These are phyloP conservation scores for Athrips mouffetella DNA, from an alignment of 2,888 invertebrate genomes.

Conservation along the genomic window DNA sequence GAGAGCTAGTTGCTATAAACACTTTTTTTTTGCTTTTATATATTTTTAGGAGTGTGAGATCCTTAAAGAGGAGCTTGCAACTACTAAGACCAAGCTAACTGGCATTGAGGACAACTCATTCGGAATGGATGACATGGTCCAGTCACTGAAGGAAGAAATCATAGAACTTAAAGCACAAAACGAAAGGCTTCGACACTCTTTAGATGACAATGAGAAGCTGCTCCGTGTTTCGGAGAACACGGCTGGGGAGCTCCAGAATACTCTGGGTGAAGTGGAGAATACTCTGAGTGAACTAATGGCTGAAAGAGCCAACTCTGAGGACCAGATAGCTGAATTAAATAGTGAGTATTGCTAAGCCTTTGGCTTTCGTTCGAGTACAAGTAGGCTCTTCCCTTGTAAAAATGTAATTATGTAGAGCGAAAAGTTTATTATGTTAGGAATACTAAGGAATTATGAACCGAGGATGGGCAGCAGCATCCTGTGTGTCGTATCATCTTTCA, in stretches of 20 bases:
- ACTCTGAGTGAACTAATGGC: constrained; percentile 80
- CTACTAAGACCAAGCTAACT: constrained; percentile 77
- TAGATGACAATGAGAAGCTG: constrained; percentile 80
- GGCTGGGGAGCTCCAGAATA: constrained; percentile 88
- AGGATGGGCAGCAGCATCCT: no score
- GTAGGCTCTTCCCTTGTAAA: no score
- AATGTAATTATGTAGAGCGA: no score
- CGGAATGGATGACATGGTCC: constrained; percentile 85
- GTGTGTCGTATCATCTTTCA: no score
- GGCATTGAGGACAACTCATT: constrained; percentile 85
- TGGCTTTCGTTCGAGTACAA: no score
- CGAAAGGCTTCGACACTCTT: constrained; percentile 81
- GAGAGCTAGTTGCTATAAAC: background rate
- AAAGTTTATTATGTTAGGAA: no score
- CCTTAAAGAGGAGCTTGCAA: constrained; percentile 80
- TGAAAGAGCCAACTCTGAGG: constrained; percentile 67
- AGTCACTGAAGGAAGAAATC: constrained; percentile 81
- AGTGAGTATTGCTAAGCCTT: constrained; percentile 37
- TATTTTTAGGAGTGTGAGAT: constrained; percentile 80
- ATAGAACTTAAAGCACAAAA: constrained; percentile 74
- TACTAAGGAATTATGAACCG: no score
- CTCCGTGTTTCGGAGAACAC: constrained; percentile 85
- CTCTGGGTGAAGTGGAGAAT: constrained; percentile 84
- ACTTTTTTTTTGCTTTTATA: constrained; percentile 21
- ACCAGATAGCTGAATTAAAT: constrained; percentile 71